A percentile compares a stretch with the other conserved stretches of the same genome.
These are phyloP conservation scores for Catharus ustulatus DNA, from an alignment of 2,797 vertebrate genomes.

Conservation along the genomic window DNA sequence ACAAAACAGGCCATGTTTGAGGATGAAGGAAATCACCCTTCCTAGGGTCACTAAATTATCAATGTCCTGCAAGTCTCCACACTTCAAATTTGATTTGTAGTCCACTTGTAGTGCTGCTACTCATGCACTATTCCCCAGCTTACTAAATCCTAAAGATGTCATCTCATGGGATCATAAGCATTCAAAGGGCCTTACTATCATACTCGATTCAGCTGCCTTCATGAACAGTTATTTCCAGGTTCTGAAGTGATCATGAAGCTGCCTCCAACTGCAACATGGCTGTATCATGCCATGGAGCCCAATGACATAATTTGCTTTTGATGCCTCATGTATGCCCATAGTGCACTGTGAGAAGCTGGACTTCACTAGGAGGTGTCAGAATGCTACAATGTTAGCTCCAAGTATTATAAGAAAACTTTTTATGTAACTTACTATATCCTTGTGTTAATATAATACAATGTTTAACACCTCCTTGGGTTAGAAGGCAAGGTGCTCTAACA, in stretches of 20 bases:
- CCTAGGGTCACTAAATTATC: not conserved
- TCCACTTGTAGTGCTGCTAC: not conserved
- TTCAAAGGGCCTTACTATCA: not conserved
- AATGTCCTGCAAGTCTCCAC: not conserved
- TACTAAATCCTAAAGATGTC: not conserved
- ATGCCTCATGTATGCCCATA: fast-evolving
- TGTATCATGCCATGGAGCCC: not conserved
- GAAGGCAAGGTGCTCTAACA: not conserved
- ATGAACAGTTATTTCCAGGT: not conserved
- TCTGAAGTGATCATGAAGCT: not conserved
- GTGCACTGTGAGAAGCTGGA: not conserved
- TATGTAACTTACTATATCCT: not conserved
- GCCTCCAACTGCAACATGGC: not conserved
- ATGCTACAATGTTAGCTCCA: not conserved
- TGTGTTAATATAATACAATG: not conserved
- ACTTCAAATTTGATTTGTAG: not conserved
- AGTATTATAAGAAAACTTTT: not conserved
- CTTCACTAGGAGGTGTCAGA: not conserved
- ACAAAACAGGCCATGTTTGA: not conserved
- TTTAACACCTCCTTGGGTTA: not conserved
- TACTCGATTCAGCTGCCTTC: not conserved
- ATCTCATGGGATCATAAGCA: not conserved
- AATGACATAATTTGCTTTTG: not conserved
- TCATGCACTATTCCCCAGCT: not conserved
- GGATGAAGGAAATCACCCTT: not conserved